Percentiles rank a stretch among this genome's conserved stretches.
Evolutionary conservation across 37 sponge, comb jelly and placozoan species (phyloP).

Genomic region (Hexactinellida sp.): DNA sequence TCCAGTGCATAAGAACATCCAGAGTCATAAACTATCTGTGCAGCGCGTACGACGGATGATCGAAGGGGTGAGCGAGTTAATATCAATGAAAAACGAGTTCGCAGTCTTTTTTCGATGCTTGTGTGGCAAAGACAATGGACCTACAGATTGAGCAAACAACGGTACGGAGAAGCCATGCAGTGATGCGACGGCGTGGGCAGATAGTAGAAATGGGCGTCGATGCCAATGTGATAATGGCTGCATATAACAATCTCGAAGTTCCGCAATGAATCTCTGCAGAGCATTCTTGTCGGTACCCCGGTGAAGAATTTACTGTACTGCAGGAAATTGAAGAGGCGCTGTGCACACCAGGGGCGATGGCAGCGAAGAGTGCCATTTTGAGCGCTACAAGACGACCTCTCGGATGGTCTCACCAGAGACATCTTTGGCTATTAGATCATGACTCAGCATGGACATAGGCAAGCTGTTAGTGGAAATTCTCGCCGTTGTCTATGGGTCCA

Average conservation of each 20-base stretch:
- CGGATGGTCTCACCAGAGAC: neutral
- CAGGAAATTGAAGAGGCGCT: constrained; percentile 9
- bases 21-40: neutral
- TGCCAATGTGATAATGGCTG: neutral
- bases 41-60: constrained; percentile 3
- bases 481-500: constrained; percentile 7
- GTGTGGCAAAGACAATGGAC: neutral
- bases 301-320: neutral
- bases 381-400: constrained; percentile 7
- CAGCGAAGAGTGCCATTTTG: neutral
- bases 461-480: constrained; percentile 6
- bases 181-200: constrained; percentile 11
- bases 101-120: neutral
- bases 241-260: constrained; percentile 7
- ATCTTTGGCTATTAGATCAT: neutral
- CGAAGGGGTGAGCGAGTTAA: neutral
- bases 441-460: constrained; percentile 1
- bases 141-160: neutral
- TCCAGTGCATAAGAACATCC: neutral
- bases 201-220: neutral
- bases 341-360: neutral
- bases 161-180: neutral
- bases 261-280: neutral
- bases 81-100: neutral
- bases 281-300: neutral